Evolutionary conservation across 2,888 invertebrate genomes (phyloP), one percentile per base, ranked within the genome.

Genomic region (Agelastica alni): DNA sequence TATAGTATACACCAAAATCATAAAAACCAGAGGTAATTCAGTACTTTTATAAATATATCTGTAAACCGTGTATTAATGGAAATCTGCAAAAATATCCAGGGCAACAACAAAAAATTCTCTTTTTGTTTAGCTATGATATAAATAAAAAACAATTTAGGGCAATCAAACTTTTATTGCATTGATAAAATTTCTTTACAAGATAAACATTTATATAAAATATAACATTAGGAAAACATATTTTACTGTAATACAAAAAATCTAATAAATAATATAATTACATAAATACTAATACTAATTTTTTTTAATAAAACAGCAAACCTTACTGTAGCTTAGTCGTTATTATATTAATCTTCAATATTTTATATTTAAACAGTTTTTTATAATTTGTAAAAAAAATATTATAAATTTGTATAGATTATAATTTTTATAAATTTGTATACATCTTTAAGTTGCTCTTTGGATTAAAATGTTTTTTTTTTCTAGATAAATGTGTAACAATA

Each of bases 271-370:
- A 28, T 3, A 48, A 41, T 39, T 39, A 39, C 41, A 39, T 20
- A 13, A 9, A 18, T n/a, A 48, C 3, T 17, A 17, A 16, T 2
- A 14, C 26, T 18, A 14, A 26, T 26, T 12, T 6, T n/a, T 17
- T 9, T 10, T 39, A 31, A 30, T 34, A 9, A 14, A 37, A 36
- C 32, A 46, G 5, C 12, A 16, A 30, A 37, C 49, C 12, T 49
- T 49, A 16, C 16, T 22, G 6, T 49, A 22, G 49, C 49, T 9
- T 13, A 20, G 49, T 49, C 49, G 49, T 49, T 41, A 49, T 16
- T n/a, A n/a, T 20, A 12, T 12, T 18, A 39, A 17, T 6, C 13
- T 20, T 18, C 16, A 34, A 5, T 32, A 32, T 42, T 10, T 22
- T 42, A 7, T 36, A 13, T 41, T 12, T 13, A 4, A 22, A 4